phyloP scores from a whole-genome alignment of 2,888 invertebrate genomes.

The Spodoptera exigua region DNA sequence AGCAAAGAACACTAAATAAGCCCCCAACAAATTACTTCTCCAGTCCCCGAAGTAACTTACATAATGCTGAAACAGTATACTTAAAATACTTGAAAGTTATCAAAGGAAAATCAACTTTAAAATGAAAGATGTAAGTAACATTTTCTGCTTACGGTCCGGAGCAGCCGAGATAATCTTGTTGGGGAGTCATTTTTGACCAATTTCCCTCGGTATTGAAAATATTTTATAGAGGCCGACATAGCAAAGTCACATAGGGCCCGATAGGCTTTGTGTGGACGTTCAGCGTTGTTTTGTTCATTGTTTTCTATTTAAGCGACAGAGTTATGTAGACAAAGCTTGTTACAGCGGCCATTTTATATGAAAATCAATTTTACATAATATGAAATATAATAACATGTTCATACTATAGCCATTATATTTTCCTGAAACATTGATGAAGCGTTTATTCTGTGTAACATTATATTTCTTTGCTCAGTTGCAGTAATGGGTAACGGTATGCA shows the following conservation, averaged over 20 bases:
- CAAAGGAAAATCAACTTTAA: conserved; percentile 68
- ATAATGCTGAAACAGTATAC: conserved; percentile 71
- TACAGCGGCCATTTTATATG: conserved; percentile 56
- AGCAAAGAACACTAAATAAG: conserved; percentile 61
- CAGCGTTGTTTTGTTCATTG: conserved; percentile 55
- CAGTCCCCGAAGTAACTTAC: conserved; percentile 65
- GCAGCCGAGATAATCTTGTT: conserved; percentile 77
- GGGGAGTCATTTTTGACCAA: conserved; percentile 82
- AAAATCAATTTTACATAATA: conserved; percentile 54
- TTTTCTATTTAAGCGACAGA: conserved; percentile 52
- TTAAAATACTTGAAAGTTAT: conserved; percentile 61
- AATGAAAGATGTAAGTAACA: conserved; percentile 53
- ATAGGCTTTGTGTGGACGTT: conserved; percentile 57
- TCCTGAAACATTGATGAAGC: conserved; percentile 15
- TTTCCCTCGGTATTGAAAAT: conserved; percentile 82
- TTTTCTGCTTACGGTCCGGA: conserved; percentile 49
- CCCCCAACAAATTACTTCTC: conserved; percentile 63
- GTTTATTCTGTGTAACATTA: conserved; percentile 2
- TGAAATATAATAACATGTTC: conserved; percentile 51
- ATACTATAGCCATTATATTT: conserved; percentile 9
- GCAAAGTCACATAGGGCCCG: conserved; percentile 67
- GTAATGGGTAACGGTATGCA: too few species aligned
- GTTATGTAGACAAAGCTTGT: conserved; percentile 58
- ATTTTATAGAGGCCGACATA: conserved; percentile 74
- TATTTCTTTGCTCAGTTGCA: too few species aligned